phyloP scores from a whole-genome alignment of 1,140 invertebrate species.

The Acromyrmex echinatior region DNA sequence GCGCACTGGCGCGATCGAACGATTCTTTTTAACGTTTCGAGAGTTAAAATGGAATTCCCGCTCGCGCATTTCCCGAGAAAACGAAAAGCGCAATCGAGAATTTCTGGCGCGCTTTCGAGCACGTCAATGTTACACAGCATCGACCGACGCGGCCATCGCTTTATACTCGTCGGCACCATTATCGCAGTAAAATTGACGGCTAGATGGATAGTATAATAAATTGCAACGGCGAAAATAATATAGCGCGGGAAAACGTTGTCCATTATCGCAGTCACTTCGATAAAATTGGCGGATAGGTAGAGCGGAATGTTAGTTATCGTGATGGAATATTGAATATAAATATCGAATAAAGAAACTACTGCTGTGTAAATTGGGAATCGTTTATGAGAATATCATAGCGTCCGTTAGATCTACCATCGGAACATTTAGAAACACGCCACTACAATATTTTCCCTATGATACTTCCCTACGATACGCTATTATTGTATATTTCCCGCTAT shows the following conservation, averaged over 20 bases:
- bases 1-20: conserved; percentile 5
- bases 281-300: conserved; percentile 20
- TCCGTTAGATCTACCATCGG: background rate
- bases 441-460: conserved; percentile 9
- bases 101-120: conserved; percentile 41
- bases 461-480: background rate
- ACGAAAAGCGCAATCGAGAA: conserved; percentile 10
- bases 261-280: conserved; percentile 36
- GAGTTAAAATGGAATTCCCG: conserved; percentile 28
- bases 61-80: background rate
- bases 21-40: conserved; percentile 45
- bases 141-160: conserved; percentile 17
- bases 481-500: conserved; percentile 23
- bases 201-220: conserved; percentile 60
- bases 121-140: background rate
- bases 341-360: background rate
- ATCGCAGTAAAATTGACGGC: conserved; percentile 49
- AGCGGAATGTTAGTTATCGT: background rate
- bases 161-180: conserved; percentile 33
- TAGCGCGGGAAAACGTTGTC: conserved; percentile 5
- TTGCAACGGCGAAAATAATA: conserved; percentile 42
- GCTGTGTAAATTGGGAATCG: background rate
- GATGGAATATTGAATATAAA: conserved; percentile 1
- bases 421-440: background rate
- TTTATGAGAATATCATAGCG: background rate